Evolutionary conservation across 2,113 vertebrate genomes (phyloP).

Genomic region (Peromyscus maniculatus): DNA sequence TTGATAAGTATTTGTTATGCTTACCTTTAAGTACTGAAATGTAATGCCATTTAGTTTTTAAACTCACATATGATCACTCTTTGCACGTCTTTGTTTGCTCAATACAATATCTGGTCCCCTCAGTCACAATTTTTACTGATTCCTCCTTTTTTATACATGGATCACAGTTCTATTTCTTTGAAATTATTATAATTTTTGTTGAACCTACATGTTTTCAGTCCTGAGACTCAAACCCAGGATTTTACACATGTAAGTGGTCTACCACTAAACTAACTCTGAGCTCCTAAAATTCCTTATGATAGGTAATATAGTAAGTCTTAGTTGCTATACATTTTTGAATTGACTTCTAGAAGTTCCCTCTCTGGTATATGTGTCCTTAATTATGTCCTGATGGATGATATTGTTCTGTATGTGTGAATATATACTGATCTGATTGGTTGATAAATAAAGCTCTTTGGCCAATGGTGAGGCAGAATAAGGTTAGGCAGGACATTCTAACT

Average conservation of each 20-base stretch:
- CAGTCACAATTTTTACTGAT: not conserved
- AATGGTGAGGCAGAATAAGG: too few species aligned
- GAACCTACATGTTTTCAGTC: not conserved
- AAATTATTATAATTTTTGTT: not conserved
- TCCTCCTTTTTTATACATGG: not conserved
- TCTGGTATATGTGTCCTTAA: not conserved
- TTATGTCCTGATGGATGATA: not conserved
- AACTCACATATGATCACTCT: not conserved
- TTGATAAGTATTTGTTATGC: not conserved
- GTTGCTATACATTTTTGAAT: not conserved
- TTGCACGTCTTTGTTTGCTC: not conserved
- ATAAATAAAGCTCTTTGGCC: too few species aligned
- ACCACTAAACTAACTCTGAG: not conserved
- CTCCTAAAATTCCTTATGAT: not conserved
- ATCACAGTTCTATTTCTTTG: not conserved
- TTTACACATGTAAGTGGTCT: not conserved
- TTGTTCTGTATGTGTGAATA: too few species aligned
- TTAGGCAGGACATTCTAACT: too few species aligned
- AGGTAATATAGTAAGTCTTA: not conserved
- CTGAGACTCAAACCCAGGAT: not conserved
- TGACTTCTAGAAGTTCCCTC: not conserved
- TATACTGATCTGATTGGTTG: too few species aligned
- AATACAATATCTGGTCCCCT: not conserved
- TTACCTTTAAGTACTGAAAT: not conserved
- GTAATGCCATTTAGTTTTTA: not conserved